phyloP scores from a whole-genome alignment of 2,888 invertebrate genomes.

The Heliconius erato region DNA sequence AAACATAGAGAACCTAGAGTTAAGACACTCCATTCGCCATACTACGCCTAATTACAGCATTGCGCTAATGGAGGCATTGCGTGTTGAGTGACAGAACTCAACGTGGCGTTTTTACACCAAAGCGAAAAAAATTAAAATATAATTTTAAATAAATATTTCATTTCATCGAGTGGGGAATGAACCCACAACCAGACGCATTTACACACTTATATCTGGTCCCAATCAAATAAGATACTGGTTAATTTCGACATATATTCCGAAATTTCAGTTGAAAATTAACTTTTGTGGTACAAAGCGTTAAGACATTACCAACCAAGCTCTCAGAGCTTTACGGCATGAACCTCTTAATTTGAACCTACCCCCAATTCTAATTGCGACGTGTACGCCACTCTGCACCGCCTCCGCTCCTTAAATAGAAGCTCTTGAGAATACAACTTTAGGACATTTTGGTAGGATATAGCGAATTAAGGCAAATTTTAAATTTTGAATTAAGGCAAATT shows the following conservation, averaged over 20 bases:
- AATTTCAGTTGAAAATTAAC: slow-evolving; percentile 17
- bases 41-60: too few relatives aligned
- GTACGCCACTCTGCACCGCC: slow-evolving; percentile 44
- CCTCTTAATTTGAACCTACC: slow-evolving; percentile 43
- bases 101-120: too few relatives aligned
- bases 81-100: too few relatives aligned
- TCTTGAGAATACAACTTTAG: slow-evolving; percentile 23
- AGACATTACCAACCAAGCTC: slow-evolving; percentile 9
- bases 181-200: too few relatives aligned
- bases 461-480: neutral
- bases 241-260: neutral
- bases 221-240: neutral
- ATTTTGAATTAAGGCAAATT: neutral
- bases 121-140: too few relatives aligned
- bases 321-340: slow-evolving; percentile 22
- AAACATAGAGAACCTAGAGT: too few relatives aligned
- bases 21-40: too few relatives aligned
- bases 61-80: too few relatives aligned
- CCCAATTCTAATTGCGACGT: slow-evolving; percentile 53
- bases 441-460: slow-evolving; percentile 2
- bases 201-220: too few relatives aligned
- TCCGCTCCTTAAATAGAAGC: slow-evolving; percentile 40
- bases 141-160: too few relatives aligned
- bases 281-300: slow-evolving; percentile 31
- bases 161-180: too few relatives aligned